Evolutionary conservation across 2,797 vertebrate genomes (phyloP), one percentile per base, ranked within the genome.

Genomic region (Toxotes lorentzi): DNA sequence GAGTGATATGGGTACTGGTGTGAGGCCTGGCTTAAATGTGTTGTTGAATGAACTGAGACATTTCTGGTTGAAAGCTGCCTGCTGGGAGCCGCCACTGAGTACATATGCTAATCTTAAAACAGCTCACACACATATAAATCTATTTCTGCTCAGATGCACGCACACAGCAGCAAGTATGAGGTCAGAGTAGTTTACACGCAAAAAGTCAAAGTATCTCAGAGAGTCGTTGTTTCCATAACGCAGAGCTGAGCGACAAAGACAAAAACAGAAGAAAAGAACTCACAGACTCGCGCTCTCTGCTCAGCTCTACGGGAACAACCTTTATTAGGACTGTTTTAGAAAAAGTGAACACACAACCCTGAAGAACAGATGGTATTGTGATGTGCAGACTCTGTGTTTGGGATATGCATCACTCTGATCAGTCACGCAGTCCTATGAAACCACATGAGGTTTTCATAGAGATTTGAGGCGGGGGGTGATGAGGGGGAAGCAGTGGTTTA

Each of bases 321-420:
- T 77, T 43, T 61, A 54, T 10, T 59, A 7, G 17, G 34, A 45
- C 40, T 62, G 56, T 54, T 76, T 77, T 27, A n/a, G 14, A 67
- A 73, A 72, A 72, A 35, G 45, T 7, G 50, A 65, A 70, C 16
- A 34, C 16, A 45, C 50, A 65, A 67, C 68, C n/a, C 59, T 35
- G 17, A 54, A 79, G 81, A 88, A 82, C 91, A 91, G 87, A 90
- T 89, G 89, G 73, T 41, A 65, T 48, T 83, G 23, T 73, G 76
- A 87, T 88, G 84, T 89, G 79, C 73, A 51, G 76, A 66, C 35
- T 79, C 23, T 51, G 21, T 83, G 86, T 78, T 90, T 85, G 63
- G 67, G 83, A 56, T 80, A 59, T 41, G 79, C 78, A 71, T 83
- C 3, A 12, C 56, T 69, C 34, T 70, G 77, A 89, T 91, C 85